phyloP scores from a whole-genome alignment of 2,113 vertebrate species.

The Mystacornis crossleyi region DNA sequence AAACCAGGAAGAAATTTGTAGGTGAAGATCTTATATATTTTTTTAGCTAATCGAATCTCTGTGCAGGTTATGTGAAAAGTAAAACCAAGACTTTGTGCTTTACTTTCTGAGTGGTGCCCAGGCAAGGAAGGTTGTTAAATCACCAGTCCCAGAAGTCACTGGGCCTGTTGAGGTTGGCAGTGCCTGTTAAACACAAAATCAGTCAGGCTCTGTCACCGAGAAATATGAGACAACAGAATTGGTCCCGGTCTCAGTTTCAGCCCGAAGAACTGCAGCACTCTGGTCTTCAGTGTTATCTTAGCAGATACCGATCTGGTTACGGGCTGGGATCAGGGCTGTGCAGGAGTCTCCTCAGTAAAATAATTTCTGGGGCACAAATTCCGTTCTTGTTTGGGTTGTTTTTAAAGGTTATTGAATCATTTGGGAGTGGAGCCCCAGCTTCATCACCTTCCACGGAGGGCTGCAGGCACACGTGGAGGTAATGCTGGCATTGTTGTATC shows the following conservation, averaged over 20 bases:
- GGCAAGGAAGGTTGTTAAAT: neutral
- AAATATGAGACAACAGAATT: neutral
- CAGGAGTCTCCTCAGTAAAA: neutral
- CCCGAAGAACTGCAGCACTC: neutral
- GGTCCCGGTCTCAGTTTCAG: neutral
- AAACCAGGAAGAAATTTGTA: neutral
- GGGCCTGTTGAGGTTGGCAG: neutral
- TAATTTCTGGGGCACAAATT: neutral
- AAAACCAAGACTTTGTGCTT: neutral
- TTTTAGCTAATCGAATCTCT: neutral
- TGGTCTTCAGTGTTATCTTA: neutral
- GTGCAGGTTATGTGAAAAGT: neutral
- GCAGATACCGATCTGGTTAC: neutral
- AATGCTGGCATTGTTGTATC: neutral
- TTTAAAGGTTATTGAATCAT: neutral
- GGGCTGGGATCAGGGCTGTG: neutral
- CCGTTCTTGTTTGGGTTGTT: neutral
- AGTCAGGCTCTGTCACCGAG: neutral
- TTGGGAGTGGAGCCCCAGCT: neutral
- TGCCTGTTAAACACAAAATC: neutral
- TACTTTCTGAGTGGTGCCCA: neutral
- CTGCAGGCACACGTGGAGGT: neutral
- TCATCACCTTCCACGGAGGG: neutral
- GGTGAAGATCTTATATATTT: neutral
- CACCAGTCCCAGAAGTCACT: neutral